Percentiles rank a stretch among this genome's conserved stretches.
phyloP scores from a whole-genome alignment of 2,113 vertebrate species.

The Balaenoptera acutorostrata region DNA sequence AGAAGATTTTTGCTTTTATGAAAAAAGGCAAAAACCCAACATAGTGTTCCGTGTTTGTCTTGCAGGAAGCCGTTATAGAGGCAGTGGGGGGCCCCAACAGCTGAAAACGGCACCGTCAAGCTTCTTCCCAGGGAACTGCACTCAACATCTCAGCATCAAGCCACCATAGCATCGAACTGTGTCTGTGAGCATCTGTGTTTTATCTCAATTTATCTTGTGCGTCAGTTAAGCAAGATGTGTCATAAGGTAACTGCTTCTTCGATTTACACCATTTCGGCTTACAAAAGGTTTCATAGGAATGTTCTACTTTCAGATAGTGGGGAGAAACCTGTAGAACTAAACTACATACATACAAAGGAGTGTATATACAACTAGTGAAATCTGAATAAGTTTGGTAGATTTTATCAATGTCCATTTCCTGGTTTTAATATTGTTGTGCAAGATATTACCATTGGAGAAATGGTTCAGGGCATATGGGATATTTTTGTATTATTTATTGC shows the following conservation, averaged over 20 bases:
- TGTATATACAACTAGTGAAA: neutral
- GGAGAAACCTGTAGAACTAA: neutral
- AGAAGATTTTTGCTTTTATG: neutral
- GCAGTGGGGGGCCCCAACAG: neutral
- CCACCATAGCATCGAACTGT: neutral
- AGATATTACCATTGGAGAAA: neutral
- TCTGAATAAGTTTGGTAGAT: neutral
- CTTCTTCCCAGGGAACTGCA: neutral
- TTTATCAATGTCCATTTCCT: neutral
- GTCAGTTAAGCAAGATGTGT: neutral
- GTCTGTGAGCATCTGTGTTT: neutral
- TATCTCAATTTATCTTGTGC: neutral
- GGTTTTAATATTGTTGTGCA: neutral
- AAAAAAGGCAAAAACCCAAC: neutral
- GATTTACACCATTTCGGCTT: neutral
- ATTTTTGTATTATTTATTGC: neutral
- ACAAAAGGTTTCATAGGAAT: neutral
- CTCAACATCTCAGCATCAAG: neutral
- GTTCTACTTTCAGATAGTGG: neutral
- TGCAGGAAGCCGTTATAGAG: neutral
- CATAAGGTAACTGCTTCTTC: neutral
- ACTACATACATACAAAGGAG: neutral
- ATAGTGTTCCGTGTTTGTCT: neutral
- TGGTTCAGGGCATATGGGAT: fast-evolving
- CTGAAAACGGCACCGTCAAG: neutral